Base-by-base conservation (phyloP, 2,113 vertebrate genomes). In the Talpa occidentalis region DNA sequence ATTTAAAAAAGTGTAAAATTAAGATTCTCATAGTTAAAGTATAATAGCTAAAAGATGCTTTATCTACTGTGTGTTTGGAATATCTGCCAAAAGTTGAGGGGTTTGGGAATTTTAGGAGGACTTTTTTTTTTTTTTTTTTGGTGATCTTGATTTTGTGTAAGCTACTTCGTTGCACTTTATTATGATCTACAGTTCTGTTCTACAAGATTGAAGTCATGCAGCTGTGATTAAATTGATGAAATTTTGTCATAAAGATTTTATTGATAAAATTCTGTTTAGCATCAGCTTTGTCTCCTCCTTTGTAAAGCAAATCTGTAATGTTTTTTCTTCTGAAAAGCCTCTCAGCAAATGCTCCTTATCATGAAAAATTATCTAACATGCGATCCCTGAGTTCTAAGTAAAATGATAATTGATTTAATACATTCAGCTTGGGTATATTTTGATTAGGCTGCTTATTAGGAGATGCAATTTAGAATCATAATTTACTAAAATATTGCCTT, bases 391-490 rank as follows among this genome's bases (percentile, higher is more conserved):
- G 2, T 93, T 82, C 10, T 66, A 82, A 83, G 40, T 60, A 60
- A 87, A 87, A 90, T n/a, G 28, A 42, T 32, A 76, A 32, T n/a
- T 90, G 85, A 87, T 74, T 64, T 19, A 91, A 80, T 76, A 32
- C 3, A 59, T 72, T 89, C 19, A 66, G 3, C 7, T 59, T 77
- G 24, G 12, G 8, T 19, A 37, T 94, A 56, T 60, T 81, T 77
- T 87, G 52, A 78, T 77, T 82, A 90, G 19, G 35, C 12, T 1
- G 73, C 3, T 77, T 72, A n/a, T 82, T 19, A 78, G n/a, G 12
- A 15, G 10, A 76, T 77, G 1, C 30, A 21, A 67, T 37, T 67
- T 72, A 73, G 2, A 73, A 54, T 42, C 70, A 64, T 14, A 16
- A 17, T 77, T 91, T 93, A 11, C 35, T 47, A 70, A 87, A 67